Evolutionary conservation across 2,888 invertebrate species (phyloP).

Genomic region (Aromia moschata): DNA sequence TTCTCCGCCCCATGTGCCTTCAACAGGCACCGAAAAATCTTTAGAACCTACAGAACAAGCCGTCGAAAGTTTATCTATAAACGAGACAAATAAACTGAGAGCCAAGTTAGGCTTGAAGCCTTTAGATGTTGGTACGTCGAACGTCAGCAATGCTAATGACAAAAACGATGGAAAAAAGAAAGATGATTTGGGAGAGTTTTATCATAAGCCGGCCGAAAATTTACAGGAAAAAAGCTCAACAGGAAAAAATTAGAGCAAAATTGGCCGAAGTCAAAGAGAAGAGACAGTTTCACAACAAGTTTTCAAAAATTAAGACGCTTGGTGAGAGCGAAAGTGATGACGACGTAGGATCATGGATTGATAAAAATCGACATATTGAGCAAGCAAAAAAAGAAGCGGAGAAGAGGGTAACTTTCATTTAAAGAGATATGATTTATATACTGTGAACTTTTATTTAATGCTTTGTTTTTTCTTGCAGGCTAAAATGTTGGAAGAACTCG

Average conservation of each 20-base stretch:
- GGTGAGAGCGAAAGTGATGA: slow-evolving; percentile 80
- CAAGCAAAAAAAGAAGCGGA: slow-evolving; percentile 86
- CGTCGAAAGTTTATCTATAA: slow-evolving; percentile 75
- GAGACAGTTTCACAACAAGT: slow-evolving; percentile 76
- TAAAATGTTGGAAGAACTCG: slow-evolving; percentile 93
- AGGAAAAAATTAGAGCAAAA: slow-evolving; percentile 84
- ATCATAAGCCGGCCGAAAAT: slow-evolving; percentile 86
- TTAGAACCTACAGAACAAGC: slow-evolving; percentile 60
- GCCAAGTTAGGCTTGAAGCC: slow-evolving; percentile 95
- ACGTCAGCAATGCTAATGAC: slow-evolving; percentile 39
- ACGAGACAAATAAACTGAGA: slow-evolving; percentile 88
- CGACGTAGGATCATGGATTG: slow-evolving; percentile 85
- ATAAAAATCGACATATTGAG: slow-evolving; percentile 78
- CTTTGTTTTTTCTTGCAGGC: slow-evolving; percentile 69
- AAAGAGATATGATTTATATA: slow-evolving; percentile 6
- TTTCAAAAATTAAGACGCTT: slow-evolving; percentile 68
- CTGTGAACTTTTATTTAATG: slow-evolving; percentile 3
- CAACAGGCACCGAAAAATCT: slow-evolving; percentile 55
- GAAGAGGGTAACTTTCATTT: slow-evolving; percentile 69
- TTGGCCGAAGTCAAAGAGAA: slow-evolving; percentile 82
- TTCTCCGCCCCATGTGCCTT: slow-evolving; percentile 50
- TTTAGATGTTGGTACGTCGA: slow-evolving; percentile 69
- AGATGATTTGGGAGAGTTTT: slow-evolving; percentile 79
- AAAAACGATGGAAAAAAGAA: slow-evolving; percentile 62
- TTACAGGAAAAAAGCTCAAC: slow-evolving; percentile 75